Percentiles rank a stretch among this genome's conserved stretches.
Evolutionary conservation across 1,140 invertebrate genomes (phyloP).

Genomic region (Lineus longissimus): DNA sequence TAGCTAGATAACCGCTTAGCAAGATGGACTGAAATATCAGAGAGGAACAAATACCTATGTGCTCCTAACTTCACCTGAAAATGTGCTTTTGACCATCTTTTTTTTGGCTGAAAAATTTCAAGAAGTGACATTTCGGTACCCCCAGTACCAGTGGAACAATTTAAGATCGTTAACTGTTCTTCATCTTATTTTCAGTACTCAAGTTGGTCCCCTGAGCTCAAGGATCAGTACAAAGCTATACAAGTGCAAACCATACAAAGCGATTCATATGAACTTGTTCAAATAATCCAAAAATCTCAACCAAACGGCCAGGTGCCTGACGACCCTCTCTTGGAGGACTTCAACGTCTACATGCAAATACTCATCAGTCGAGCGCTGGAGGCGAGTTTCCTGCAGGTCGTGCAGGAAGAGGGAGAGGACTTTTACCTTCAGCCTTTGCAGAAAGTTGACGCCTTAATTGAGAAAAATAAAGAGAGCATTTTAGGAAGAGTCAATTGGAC

Average conservation of each 20-base stretch:
- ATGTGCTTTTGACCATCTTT: too few species aligned
- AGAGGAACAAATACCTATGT: background rate
- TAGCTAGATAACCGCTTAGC: background rate
- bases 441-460: conserved; percentile 38
- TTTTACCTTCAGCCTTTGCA: conserved; percentile 43
- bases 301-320: conserved; percentile 46
- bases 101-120: too few species aligned
- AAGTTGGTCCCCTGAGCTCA: conserved; percentile 39
- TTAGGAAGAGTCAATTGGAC: conserved; percentile 38
- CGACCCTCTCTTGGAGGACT: conserved; percentile 46
- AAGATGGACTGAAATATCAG: background rate
- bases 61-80: background rate
- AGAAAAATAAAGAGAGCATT: conserved; percentile 32
- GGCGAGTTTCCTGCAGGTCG: conserved; percentile 35
- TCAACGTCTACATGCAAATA: conserved; percentile 50
- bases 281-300: conserved; percentile 37
- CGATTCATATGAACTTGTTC: conserved; percentile 27
- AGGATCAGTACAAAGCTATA: conserved; percentile 33
- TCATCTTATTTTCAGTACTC: too few species aligned
- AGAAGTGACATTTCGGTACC: too few species aligned
- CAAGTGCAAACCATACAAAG: conserved; percentile 23
- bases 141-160: too few species aligned
- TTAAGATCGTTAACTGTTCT: too few species aligned
- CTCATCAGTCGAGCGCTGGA: conserved; percentile 47
- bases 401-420: conserved; percentile 34